Percentiles rank a stretch among this genome's conserved stretches.
These are phyloP conservation scores for Numida meleagris DNA, from an alignment of 2,113 vertebrate genomes.

Conservation along the genomic window DNA sequence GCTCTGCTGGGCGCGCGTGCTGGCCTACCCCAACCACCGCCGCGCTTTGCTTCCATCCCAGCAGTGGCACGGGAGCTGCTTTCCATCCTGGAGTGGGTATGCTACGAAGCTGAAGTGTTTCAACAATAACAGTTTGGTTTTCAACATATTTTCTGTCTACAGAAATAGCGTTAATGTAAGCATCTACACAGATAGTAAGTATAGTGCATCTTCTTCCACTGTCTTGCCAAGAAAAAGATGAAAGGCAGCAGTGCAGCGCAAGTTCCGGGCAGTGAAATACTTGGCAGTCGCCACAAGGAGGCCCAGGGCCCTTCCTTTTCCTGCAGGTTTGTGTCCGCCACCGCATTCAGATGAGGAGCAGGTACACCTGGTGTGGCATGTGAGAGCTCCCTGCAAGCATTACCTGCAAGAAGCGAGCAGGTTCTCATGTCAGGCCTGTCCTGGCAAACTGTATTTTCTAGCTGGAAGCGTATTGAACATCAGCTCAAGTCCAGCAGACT, in stretches of 20 bases:
- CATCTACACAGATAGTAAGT: not conserved
- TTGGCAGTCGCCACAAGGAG: conserved; percentile 1
- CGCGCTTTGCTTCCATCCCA: not conserved
- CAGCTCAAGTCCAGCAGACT: not conserved
- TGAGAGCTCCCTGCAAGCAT: not conserved
- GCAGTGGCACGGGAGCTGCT: not conserved
- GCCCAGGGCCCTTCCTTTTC: not conserved
- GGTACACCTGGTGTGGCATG: not conserved
- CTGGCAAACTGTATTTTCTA: not conserved
- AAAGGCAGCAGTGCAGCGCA: not conserved
- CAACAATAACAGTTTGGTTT: not conserved
- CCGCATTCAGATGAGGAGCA: not conserved
- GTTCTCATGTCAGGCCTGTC: not conserved
- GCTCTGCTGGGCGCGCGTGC: not conserved
- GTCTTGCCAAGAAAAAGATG: not conserved
- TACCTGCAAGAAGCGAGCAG: not conserved
- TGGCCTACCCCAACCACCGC: not conserved
- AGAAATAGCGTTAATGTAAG: not conserved
- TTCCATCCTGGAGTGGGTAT: not conserved
- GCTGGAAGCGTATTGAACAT: not conserved
- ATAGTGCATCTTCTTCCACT: not conserved
- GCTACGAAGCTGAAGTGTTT: not conserved
- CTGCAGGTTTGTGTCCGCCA: not conserved
- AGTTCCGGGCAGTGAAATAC: not conserved
- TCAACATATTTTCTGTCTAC: not conserved